A percentile compares a stretch with the other conserved stretches of the same genome.
Evolutionary conservation across 1,140 invertebrate genomes (phyloP).

Genomic region (Oreohelix idahoensis): DNA sequence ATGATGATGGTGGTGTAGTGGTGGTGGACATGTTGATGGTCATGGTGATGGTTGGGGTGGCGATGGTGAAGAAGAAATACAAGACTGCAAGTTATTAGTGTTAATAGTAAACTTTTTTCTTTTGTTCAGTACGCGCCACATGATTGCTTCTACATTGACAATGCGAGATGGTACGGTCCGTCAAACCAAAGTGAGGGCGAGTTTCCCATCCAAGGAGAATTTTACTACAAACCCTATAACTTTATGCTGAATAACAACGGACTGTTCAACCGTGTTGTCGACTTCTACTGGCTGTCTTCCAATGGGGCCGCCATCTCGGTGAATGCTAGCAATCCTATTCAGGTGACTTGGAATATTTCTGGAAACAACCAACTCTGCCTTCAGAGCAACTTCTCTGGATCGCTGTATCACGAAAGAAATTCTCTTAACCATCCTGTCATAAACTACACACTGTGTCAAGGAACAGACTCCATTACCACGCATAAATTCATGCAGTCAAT

Average conservation of each 20-base stretch:
- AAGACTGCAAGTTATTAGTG: too few species aligned
- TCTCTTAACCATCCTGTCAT: conserved; percentile 34
- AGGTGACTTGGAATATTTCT: conserved; percentile 59
- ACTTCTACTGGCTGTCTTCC: conserved; percentile 72
- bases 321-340: conserved; percentile 59
- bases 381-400: conserved; percentile 50
- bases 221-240: conserved; percentile 49
- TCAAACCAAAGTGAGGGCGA: conserved; percentile 49
- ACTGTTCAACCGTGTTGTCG: conserved; percentile 55
- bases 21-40: too few species aligned
- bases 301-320: conserved; percentile 61
- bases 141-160: conserved; percentile 66
- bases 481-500: conserved; percentile 52
- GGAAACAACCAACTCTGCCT: conserved; percentile 50
- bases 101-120: neutral
- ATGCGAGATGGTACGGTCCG: conserved; percentile 61
- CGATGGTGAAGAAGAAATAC: too few species aligned
- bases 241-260: conserved; percentile 51
- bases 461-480: conserved; percentile 47
- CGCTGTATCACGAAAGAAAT: conserved; percentile 47
- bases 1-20: too few species aligned
- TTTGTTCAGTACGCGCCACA: conserved; percentile 42
- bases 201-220: conserved; percentile 53
- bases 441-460: conserved; percentile 65
- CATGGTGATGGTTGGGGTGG: too few species aligned